Base-by-base conservation (phyloP, 2,113 vertebrate species). In the Oceanodroma tethys region DNA sequence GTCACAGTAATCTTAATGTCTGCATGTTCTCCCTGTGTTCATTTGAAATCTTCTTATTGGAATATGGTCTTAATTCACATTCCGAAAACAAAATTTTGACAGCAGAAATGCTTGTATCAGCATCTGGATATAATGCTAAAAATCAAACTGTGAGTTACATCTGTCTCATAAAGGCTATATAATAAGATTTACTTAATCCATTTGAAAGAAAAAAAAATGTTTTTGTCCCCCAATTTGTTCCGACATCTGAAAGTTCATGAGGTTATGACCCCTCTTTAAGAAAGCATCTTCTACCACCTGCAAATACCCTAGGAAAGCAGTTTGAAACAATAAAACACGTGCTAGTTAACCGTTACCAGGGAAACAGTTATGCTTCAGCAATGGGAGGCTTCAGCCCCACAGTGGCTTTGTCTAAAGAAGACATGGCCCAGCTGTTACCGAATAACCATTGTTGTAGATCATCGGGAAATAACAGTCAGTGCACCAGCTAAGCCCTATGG, bases 291-390 rank as follows among this genome's bases (percentile, higher is more conserved):
- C 97, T 97, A 97, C 97, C 98, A 98, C 98, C 98, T 98, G 98
- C 97, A 96, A 98, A 98, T 98, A 98, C 98, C 98, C 98, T 97
- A 96, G 93, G 98, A 99, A 98, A 98, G 98, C 98, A 98, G 97
- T 73, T 95, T 97, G 97, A 98, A 98, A 99, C 98, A 99, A 99
- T 99, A 98, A 98, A 99, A 98, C 98, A 98, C 98, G 98, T 99
- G 99, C 98, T 99, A 96, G 96, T 98, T 98, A 98, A 98, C 95
- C 50, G 98, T 99, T 98, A 88, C 99, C 98, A 98, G 95, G 99
- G 99, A 97, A 99, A 99, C 98, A 11, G 95, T 97, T 98, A 97
- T 98, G 98, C 98, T 98, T 98, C 98, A 95, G 98, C 98, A 98
- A 91, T 95, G 97, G 95, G 97, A 98, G 96, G 92, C 95, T 96